A percentile compares a stretch with the other conserved stretches of the same genome.
These are phyloP conservation scores for Spisula subtruncata DNA, from an alignment of 2,888 invertebrate genomes.

Conservation along the genomic window DNA sequence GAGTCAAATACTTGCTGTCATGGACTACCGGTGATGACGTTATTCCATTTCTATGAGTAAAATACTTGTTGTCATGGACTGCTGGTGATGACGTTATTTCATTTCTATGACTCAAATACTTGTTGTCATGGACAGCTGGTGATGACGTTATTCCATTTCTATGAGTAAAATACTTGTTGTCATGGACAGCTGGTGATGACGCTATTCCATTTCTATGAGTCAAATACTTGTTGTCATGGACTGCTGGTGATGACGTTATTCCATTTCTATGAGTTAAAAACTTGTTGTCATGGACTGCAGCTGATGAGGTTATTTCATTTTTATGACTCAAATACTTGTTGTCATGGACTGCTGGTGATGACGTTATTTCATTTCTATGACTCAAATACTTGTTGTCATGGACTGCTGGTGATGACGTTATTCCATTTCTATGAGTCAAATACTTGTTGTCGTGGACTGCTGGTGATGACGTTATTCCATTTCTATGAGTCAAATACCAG, in stretches of 20 bases:
- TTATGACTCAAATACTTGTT: not conserved
- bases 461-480: slow-evolving; percentile 7
- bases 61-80: not conserved
- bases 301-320: not conserved
- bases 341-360: not conserved
- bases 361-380: not conserved
- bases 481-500: not conserved
- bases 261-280: not conserved
- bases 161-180: not conserved
- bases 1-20: not conserved
- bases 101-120: not conserved
- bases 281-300: not conserved
- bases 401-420: not conserved
- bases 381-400: not conserved
- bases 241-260: not conserved
- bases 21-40: not conserved
- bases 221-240: not conserved
- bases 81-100: not conserved
- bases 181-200: not conserved
- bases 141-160: not conserved
- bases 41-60: not conserved
- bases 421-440: not conserved
- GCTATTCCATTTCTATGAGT: not conserved
- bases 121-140: not conserved
- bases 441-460: not conserved